Conservation (phyloP, 2,113 vertebrate genomes). For the Tringa solitaria region DNA sequence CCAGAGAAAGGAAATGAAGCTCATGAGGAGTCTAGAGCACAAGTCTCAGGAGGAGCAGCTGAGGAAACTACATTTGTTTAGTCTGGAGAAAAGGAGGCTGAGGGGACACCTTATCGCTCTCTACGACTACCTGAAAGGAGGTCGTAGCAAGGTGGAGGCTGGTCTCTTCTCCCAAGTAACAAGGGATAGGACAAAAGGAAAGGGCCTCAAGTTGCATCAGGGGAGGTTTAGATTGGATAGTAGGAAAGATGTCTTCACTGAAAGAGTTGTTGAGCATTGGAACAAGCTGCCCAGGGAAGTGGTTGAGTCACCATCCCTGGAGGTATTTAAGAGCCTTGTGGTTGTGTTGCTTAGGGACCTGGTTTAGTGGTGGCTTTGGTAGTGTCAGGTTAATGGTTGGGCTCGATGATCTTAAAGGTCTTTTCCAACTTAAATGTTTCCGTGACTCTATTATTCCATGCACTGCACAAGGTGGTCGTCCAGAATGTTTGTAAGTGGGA, state of each 20-base stretch:
- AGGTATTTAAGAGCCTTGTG: not conserved
- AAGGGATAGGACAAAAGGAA: too few relatives aligned
- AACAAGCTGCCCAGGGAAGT: not conserved
- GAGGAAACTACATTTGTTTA: not conserved
- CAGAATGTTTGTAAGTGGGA: not conserved
- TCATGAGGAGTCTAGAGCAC: not conserved
- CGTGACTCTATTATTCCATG: not conserved
- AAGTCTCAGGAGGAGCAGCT: not conserved
- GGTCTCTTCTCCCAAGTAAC: too few relatives aligned
- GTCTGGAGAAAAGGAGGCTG: not conserved
- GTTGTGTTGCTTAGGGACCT: not conserved
- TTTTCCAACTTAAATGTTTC: not conserved
- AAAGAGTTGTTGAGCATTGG: not conserved
- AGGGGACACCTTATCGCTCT: not conserved
- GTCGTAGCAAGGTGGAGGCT: too few relatives aligned
- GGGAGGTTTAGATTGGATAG: not conserved
- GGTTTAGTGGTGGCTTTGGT: not conserved
- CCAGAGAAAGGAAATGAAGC: not conserved
- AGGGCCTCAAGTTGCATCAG: too few relatives aligned
- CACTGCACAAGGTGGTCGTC: rapidly evolving
- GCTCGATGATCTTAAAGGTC: not conserved
- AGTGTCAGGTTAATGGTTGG: not conserved
- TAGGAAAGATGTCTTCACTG: not conserved
- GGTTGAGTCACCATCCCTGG: not conserved
- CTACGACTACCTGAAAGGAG: not conserved